A percentile compares a stretch with the other conserved stretches of the same genome.
Evolutionary conservation across 1,140 invertebrate genomes (phyloP).

Genomic region (Probaryconus sp.): DNA sequence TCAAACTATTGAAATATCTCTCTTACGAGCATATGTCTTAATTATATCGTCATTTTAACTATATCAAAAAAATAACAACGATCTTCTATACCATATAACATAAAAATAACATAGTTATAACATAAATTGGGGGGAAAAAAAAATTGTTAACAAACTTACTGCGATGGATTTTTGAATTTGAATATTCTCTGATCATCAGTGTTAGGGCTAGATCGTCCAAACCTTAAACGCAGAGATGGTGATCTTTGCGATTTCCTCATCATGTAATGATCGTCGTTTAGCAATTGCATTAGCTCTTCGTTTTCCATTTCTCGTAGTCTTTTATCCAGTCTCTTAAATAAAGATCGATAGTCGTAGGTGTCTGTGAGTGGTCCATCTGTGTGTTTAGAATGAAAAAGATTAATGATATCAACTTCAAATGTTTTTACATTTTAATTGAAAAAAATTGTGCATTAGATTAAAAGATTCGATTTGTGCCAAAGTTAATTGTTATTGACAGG

Average conservation of each 20-base stretch:
- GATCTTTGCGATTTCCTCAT: slow-evolving; percentile 52
- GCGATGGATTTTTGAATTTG: slow-evolving; percentile 41
- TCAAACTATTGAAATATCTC: too few species aligned
- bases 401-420: neutral
- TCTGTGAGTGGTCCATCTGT: slow-evolving; percentile 33
- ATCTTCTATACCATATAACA: too few species aligned
- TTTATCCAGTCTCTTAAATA: slow-evolving; percentile 47
- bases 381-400: too few species aligned
- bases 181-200: slow-evolving; percentile 34
- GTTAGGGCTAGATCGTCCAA: slow-evolving; percentile 41
- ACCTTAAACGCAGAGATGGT: slow-evolving; percentile 51
- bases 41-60: too few species aligned
- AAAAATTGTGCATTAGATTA: too few species aligned
- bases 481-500: too few species aligned
- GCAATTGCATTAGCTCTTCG: slow-evolving; percentile 33
- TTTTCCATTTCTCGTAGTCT: slow-evolving; percentile 43
- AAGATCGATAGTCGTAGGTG: slow-evolving; percentile 22
- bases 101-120: too few species aligned
- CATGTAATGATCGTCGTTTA: slow-evolving; percentile 49
- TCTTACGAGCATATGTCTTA: too few species aligned
- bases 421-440: too few species aligned
- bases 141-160: slow-evolving; percentile 27
- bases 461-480: too few species aligned
- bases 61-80: too few species aligned
- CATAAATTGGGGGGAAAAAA: too few species aligned